phyloP scores from a whole-genome alignment of 2,888 invertebrate genomes.

The Icerya purchasi region DNA sequence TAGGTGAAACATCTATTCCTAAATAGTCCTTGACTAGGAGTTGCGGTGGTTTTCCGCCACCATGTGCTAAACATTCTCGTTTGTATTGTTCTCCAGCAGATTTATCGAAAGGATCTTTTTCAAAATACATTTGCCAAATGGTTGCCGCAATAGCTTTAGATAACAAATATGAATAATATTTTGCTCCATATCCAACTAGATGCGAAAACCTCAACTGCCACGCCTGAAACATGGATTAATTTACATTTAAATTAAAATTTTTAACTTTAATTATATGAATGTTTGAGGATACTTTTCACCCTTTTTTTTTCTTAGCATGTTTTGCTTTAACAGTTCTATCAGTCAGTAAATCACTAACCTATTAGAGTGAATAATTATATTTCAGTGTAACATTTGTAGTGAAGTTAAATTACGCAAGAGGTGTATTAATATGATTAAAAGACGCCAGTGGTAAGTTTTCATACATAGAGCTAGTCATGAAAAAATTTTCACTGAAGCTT shows the following conservation, averaged over 20 bases:
- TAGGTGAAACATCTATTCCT: slow-evolving; percentile 48
- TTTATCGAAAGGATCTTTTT: slow-evolving; percentile 50
- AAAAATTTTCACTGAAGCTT: too few species aligned
- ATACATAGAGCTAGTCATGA: too few species aligned
- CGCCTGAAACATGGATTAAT: slow-evolving; percentile 32
- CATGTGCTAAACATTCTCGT: slow-evolving; percentile 54
- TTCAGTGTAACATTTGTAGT: too few species aligned
- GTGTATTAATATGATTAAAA: too few species aligned
- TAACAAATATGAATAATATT: slow-evolving; percentile 93
- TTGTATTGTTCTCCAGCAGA: slow-evolving; percentile 58
- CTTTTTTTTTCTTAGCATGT: too few species aligned
- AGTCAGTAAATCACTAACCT: too few species aligned
- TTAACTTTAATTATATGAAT: too few species aligned
- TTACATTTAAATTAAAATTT: too few species aligned
- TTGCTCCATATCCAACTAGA: slow-evolving; percentile 92
- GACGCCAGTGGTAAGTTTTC: too few species aligned
- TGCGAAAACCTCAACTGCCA: slow-evolving; percentile 95
- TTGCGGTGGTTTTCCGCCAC: slow-evolving; percentile 67
- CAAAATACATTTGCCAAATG: slow-evolving; percentile 78
- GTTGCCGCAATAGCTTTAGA: slow-evolving; percentile 80
- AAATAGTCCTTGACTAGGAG: slow-evolving; percentile 58
- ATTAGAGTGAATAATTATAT: too few species aligned
- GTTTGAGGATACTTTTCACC: too few species aligned
- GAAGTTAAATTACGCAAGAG: too few species aligned
- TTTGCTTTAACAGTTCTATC: background rate